Conservation (phyloP, 2,888 invertebrate genomes). For the Melinopterus prodromus region DNA sequence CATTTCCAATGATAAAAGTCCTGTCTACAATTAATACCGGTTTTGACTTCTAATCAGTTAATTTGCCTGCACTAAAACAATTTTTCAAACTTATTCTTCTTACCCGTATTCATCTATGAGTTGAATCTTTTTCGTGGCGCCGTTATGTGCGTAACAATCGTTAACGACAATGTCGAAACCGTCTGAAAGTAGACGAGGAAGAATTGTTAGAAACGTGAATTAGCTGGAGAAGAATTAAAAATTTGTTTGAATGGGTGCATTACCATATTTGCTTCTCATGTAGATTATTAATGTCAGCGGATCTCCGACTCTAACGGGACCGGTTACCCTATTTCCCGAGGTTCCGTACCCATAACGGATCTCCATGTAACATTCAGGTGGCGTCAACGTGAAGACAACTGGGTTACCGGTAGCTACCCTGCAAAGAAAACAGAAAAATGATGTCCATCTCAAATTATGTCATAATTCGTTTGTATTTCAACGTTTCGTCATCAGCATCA, state of each 20-base stretch:
- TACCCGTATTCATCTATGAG: conserved; percentile 92
- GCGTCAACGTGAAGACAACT: conserved; percentile 90
- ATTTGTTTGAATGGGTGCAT: conserved; percentile 47
- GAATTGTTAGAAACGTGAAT: neutral
- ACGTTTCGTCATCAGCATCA: no score
- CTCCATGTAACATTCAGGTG: conserved; percentile 96
- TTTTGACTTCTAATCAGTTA: no score
- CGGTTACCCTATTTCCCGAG: conserved; percentile 83
- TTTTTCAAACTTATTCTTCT: conserved; percentile 46
- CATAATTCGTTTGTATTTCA: no score
- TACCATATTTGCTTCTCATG: conserved; percentile 94
- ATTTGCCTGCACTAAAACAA: no score
- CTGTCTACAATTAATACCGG: no score
- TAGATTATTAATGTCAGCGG: conserved; percentile 91
- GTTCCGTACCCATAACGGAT: conserved; percentile 92
- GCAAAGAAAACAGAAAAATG: conserved; percentile 47
- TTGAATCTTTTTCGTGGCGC: conserved; percentile 90
- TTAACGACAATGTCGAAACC: conserved; percentile 95
- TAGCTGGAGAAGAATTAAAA: conserved; percentile 6
- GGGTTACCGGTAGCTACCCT: conserved; percentile 95
- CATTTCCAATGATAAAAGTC: no score
- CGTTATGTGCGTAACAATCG: conserved; percentile 94
- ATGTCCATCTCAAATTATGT: neutral
- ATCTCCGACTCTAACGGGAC: conserved; percentile 91
- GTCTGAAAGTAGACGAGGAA: conserved; percentile 66